Percentiles rank a stretch among this genome's conserved stretches.
Conservation (phyloP, 2,113 vertebrate genomes). For the Thunnus maccoyii region DNA sequence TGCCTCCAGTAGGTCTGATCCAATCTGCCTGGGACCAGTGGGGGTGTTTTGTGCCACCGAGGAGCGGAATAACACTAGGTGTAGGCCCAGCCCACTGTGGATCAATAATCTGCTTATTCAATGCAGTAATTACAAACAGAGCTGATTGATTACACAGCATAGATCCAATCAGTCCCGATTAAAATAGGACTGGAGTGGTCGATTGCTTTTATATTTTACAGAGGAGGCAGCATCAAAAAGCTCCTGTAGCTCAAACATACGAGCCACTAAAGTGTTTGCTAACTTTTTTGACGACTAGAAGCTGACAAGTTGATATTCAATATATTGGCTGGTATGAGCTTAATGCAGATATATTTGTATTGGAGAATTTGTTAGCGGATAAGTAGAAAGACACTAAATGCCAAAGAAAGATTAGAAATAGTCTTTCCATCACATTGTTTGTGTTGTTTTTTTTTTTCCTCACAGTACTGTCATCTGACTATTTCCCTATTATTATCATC, state of each 20-base stretch:
- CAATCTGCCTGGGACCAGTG: constrained; percentile 43
- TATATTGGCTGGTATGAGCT: neutral
- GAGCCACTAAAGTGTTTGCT: neutral
- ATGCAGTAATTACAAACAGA: constrained; percentile 76
- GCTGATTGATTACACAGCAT: constrained; percentile 64
- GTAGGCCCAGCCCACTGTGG: constrained; percentile 38
- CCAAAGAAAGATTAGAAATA: neutral
- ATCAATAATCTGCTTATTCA: constrained; percentile 76
- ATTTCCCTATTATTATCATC: neutral
- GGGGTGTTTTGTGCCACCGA: constrained; percentile 28
- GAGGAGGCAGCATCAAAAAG: constrained; percentile 24
- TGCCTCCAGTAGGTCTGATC: constrained; percentile 46
- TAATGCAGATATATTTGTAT: neutral
- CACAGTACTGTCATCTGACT: neutral
- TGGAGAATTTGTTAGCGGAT: neutral
- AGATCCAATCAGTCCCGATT: constrained; percentile 65
- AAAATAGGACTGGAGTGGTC: constrained; percentile 55
- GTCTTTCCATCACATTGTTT: neutral
- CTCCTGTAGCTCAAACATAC: neutral
- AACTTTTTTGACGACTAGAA: neutral
- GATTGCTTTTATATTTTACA: constrained; percentile 13
- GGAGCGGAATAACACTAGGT: constrained; percentile 35
- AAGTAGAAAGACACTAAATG: neutral
- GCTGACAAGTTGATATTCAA: neutral
- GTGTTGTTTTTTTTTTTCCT: no score